Conservation (phyloP, 35 echinoderm and acorn worm species). For the Anneissia japonica region DNA sequence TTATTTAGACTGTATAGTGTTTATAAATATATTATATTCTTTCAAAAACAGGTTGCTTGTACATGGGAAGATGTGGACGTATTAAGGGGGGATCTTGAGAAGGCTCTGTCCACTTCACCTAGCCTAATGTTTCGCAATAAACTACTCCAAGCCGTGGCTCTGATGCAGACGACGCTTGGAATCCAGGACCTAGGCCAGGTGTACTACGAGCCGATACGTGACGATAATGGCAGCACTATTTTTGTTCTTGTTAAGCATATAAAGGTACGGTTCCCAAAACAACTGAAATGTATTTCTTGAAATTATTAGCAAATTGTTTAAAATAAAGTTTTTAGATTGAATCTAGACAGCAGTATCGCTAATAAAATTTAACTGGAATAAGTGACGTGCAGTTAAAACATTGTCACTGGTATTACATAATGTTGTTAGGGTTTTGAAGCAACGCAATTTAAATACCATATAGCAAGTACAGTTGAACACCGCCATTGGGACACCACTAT, state of each 20-base stretch:
- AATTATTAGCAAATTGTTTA: too few species aligned
- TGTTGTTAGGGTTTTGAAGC: too few species aligned
- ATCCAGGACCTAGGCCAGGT: constrained; percentile 91
- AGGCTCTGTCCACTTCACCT: constrained; percentile 63
- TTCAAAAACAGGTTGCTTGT: constrained; percentile 53
- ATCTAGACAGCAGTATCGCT: too few species aligned
- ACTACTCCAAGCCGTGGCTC: constrained; percentile 65
- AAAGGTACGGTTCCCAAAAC: constrained; percentile 47
- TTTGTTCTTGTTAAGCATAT: constrained; percentile 73
- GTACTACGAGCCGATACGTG: constrained; percentile 79
- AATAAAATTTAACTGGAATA: too few species aligned
- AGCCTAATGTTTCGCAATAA: constrained; percentile 70
- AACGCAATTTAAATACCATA: too few species aligned
- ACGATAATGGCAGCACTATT: constrained; percentile 77
- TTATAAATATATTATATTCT: neutral
- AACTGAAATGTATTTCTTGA: neutral
- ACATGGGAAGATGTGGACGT: constrained; percentile 98
- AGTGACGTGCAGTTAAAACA: too few species aligned
- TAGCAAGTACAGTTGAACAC: too few species aligned
- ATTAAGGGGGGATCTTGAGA: constrained; percentile 61
- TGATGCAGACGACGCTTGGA: constrained; percentile 71
- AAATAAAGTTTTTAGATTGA: too few species aligned
- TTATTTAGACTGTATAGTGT: too few species aligned
- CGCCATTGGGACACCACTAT: too few species aligned
- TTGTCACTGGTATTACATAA: too few species aligned